phyloP scores from a whole-genome alignment of 2,113 vertebrate genomes.

The Mastomys natalensis region DNA sequence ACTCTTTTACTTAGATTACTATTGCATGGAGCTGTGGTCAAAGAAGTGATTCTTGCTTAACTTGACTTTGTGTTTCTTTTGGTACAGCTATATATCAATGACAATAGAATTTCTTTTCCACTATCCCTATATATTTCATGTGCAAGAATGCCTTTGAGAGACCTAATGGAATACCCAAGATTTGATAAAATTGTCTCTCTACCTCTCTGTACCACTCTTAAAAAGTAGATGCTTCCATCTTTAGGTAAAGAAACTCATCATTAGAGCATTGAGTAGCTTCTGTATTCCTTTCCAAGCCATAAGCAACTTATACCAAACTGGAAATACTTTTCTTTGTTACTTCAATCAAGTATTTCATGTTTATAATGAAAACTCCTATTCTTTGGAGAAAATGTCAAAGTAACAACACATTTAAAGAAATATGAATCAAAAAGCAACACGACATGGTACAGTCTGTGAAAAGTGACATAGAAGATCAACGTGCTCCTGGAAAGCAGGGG shows the following conservation, averaged over 20 bases:
- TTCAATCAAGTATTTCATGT: background rate
- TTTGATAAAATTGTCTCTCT: background rate
- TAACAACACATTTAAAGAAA: background rate
- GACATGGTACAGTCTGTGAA: background rate
- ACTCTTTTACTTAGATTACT: background rate
- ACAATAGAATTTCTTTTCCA: background rate
- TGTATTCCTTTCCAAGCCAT: background rate
- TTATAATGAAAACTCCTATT: background rate
- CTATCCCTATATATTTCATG: background rate
- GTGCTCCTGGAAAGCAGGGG: background rate
- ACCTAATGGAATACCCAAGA: accelerated
- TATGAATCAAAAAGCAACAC: background rate
- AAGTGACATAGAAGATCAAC: background rate
- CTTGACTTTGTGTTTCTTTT: background rate
- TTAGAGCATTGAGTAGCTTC: background rate
- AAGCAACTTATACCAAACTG: background rate
- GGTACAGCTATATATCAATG: background rate
- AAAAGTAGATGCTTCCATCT: background rate
- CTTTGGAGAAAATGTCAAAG: background rate
- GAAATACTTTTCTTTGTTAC: background rate
- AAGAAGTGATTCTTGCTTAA: background rate
- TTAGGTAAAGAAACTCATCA: background rate
- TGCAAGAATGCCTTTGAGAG: background rate
- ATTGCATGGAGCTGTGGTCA: background rate
- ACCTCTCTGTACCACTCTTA: background rate